A percentile compares a stretch with the other conserved stretches of the same genome.
phyloP scores from a whole-genome alignment of 2,888 invertebrate species.

The Branchellion lobata region DNA sequence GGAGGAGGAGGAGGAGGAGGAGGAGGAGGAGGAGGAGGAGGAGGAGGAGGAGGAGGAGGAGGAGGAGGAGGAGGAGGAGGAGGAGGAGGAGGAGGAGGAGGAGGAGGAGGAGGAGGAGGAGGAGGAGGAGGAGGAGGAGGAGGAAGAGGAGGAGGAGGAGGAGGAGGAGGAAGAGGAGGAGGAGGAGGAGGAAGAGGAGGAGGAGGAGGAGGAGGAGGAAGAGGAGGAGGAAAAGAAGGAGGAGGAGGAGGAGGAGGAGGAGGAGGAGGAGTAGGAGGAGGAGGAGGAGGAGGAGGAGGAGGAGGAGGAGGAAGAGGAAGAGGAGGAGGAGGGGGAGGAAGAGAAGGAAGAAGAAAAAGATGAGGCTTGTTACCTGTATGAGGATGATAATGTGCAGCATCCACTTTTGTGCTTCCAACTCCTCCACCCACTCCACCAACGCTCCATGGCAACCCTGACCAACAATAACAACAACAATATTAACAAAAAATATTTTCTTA shows the following conservation, averaged over 20 bases:
- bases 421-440: conserved; percentile 36
- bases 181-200: neutral
- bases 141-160: neutral
- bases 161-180: neutral
- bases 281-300: neutral
- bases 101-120: neutral
- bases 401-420: conserved; percentile 33
- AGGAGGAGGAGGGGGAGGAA: too few relatives aligned
- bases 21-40: too few relatives aligned
- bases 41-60: too few relatives aligned
- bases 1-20: too few relatives aligned
- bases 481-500: too few relatives aligned
- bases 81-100: neutral
- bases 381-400: conserved; percentile 37
- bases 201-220: neutral
- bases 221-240: too few relatives aligned
- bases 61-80: conserved; percentile 31
- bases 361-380: conserved; percentile 20
- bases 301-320: too few relatives aligned
- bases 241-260: too few relatives aligned
- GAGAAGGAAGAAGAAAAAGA: too few relatives aligned
- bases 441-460: conserved; percentile 42
- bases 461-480: too few relatives aligned
- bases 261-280: too few relatives aligned
- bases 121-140: neutral